Evolutionary conservation across 2,797 vertebrate genomes (phyloP).

Genomic region (Pampus argenteus): DNA sequence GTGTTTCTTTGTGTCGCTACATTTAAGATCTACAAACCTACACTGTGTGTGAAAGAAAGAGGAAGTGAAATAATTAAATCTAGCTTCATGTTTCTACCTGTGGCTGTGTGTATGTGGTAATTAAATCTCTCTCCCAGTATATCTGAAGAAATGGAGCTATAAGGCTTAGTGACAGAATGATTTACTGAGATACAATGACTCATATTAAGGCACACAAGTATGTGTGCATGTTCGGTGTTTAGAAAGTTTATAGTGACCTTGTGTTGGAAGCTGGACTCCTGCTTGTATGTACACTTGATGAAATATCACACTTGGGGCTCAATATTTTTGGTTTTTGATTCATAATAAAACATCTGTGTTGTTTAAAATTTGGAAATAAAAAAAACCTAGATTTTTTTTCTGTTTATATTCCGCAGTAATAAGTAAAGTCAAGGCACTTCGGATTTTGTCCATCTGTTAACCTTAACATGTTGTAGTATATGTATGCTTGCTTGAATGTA

Average conservation of each 20-base stretch:
- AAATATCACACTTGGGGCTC: not conserved
- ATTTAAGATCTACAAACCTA: constrained; percentile 50
- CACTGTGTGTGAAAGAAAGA: constrained; percentile 11
- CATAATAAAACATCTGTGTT: not conserved
- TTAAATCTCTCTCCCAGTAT: constrained; percentile 69
- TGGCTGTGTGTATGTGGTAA: constrained; percentile 68
- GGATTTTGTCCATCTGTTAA: not conserved
- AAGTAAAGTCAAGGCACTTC: not conserved
- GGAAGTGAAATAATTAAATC: constrained; percentile 64
- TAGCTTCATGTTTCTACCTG: constrained; percentile 67
- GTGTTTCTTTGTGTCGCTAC: constrained; percentile 36
- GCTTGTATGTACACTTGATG: not conserved
- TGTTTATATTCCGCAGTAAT: not conserved
- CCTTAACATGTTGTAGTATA: not conserved
- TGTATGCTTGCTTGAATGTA: not conserved
- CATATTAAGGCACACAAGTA: constrained; percentile 32
- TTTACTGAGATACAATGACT: constrained; percentile 69
- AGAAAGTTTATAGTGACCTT: not conserved
- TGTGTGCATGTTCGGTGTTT: not conserved
- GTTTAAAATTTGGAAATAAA: not conserved
- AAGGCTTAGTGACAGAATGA: constrained; percentile 60
- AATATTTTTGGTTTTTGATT: not conserved
- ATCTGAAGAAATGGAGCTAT: constrained; percentile 68
- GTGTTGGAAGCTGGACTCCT: not conserved
- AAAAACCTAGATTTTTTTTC: not conserved